Evolutionary conservation across 2,113 vertebrate species (phyloP).

Genomic region (Gnathonemus longibarbis): DNA sequence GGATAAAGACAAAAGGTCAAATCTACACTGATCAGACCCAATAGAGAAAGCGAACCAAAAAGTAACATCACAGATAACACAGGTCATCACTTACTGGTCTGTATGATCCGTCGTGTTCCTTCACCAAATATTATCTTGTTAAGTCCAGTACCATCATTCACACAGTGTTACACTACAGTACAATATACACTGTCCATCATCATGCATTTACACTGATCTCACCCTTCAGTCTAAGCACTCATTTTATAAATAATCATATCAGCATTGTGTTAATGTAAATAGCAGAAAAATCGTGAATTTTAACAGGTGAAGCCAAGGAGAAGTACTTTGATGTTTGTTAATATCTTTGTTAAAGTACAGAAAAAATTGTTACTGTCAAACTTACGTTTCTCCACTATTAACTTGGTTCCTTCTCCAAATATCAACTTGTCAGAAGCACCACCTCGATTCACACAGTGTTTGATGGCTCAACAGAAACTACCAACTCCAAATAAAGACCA

Average conservation of each 20-base stretch:
- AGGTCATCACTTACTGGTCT: not conserved
- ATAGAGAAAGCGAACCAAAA: not conserved
- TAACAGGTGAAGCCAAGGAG: not conserved
- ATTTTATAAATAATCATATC: too few relatives aligned
- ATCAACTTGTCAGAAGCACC: not conserved
- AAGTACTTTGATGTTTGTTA: not conserved
- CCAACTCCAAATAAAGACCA: not conserved
- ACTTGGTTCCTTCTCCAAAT: constrained; percentile 20
- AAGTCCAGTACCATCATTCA: not conserved
- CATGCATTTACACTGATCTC: too few relatives aligned
- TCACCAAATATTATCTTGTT: constrained; percentile 37
- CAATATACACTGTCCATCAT: too few relatives aligned
- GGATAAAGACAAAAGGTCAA: not conserved
- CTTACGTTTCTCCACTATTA: constrained; percentile 22
- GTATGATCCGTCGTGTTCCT: constrained; percentile 28
- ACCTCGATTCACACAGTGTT: constrained; percentile 1
- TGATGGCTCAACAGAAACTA: not conserved
- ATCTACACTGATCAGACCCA: not conserved
- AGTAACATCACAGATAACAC: not conserved
- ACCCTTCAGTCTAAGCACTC: not conserved
- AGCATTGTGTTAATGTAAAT: too few relatives aligned
- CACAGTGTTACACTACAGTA: too few relatives aligned
- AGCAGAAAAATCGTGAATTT: too few relatives aligned
- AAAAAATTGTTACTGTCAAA: not conserved
- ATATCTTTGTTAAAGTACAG: not conserved